Evolutionary conservation across 2,797 vertebrate genomes (phyloP), one percentile per base, ranked within the genome.

Genomic region (Pelobates cultripes): DNA sequence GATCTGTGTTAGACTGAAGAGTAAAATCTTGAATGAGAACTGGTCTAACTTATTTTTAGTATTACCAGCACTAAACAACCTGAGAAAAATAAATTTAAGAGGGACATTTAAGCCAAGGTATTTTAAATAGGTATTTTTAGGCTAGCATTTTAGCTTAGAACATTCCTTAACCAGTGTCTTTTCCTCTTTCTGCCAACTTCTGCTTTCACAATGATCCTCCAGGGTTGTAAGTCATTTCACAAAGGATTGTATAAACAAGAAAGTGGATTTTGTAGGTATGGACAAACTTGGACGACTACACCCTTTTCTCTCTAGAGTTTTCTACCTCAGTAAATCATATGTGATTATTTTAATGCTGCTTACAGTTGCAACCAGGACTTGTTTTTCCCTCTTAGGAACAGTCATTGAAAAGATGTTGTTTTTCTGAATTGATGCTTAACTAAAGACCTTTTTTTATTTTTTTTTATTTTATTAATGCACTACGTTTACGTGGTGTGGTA

Each of bases 161-260:
- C 55, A 57, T 57, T 57, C 3, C 55, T 57, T 57, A 57, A 12
- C 47, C 5, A 51, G 1, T 15, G 2, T 57, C 14, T 57, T 57
- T 57, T 12, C 3, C 55, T 44, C 55, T 44, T 43, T 47, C 9
- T 69, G 79, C 71, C 72, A 80, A 12, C 14, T 9, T 45, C 40
- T 68, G 28, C 72, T 44, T 64, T 17, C 13, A 60, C 5, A 13
- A 53, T 6, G n/a, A 72, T 82, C 43, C 60, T 45, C 42, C 43
- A 8, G 66, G 63, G 66, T 81, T 69, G 40, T 51, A 81, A 68
- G 70, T 77, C 63, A 77, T 82, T 40, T 4, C 7, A 57, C 55
- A 69, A 55, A 57, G 15, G 64, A 67, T 74, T 61, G 14, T 42
- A 78, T 69, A 74, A 74, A 73, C 76, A 69, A 43, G 51, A 68